phyloP scores from a whole-genome alignment of 2,113 vertebrate genomes.

The Thunnus maccoyii region DNA sequence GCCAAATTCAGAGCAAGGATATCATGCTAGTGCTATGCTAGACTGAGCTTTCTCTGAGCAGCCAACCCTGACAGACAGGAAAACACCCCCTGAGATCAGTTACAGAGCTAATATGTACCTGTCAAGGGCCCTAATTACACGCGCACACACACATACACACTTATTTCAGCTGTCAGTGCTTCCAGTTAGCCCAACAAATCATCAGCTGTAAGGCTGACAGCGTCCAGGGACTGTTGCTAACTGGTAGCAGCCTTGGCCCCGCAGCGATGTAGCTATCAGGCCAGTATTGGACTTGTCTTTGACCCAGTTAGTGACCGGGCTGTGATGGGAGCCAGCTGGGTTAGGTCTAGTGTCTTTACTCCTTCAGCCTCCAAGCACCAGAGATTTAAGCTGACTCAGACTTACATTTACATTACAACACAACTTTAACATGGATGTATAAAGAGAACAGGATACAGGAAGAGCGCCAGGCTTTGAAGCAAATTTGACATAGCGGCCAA shows the following conservation, averaged over 20 bases:
- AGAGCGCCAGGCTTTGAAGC: no score
- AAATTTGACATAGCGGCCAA: no score
- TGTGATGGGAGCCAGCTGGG: conserved; percentile 48
- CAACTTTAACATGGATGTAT: background rate
- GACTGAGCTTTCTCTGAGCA: conserved; percentile 59
- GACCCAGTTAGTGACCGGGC: conserved; percentile 28
- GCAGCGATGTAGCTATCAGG: conserved; percentile 24
- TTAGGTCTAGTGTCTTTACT: conserved; percentile 37
- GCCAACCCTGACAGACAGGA: conserved; percentile 70
- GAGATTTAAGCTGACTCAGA: conserved; percentile 35
- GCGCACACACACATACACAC: conserved; percentile 54
- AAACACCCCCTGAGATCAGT: conserved; percentile 77
- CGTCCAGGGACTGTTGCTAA: conserved; percentile 39
- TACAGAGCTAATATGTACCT: conserved; percentile 79
- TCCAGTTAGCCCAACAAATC: conserved; percentile 60
- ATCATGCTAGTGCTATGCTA: conserved; percentile 26
- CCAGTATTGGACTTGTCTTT: conserved; percentile 21
- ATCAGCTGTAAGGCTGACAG: conserved; percentile 39
- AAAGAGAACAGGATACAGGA: no score
- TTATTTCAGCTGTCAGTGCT: conserved; percentile 62
- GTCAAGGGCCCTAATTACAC: conserved; percentile 73
- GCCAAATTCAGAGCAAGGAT: background rate
- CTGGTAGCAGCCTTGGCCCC: conserved; percentile 51
- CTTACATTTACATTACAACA: conserved; percentile 9
- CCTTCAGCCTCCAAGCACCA: conserved; percentile 9